Evolutionary conservation across 2,797 vertebrate genomes (phyloP), one percentile per base, ranked within the genome.

Genomic region (Xiphorhynchus erythropygius): DNA sequence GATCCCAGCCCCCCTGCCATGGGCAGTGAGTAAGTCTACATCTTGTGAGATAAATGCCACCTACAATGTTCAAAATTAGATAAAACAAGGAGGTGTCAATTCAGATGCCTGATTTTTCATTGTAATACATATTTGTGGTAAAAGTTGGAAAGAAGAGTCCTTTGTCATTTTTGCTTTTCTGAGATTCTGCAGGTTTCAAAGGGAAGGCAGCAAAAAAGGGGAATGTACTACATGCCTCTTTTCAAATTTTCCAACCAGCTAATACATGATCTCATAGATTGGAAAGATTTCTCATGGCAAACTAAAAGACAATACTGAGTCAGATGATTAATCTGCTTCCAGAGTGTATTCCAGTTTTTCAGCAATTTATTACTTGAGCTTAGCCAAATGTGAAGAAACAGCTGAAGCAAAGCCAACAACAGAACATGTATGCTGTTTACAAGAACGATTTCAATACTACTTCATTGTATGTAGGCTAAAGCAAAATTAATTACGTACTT

Each of bases 261-360:
- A 96, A 96, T 91, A 80, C 87, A 96, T 97, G 94, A 96, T 87
- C 93, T 96, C 96, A 97, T 87, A 93, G 93, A 96, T 89, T 96
- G 96, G 96, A 96, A 93, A 93, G 94, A 93, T 94, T 95, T 81
- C 89, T 90, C 14, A 15, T 75, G 56, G 94, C 93, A 94, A 93
- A 84, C 73, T 94, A 53, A 62, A 90, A 77, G 87, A 95, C 93
- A 96, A 95, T 94, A 95, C 68, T 91, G 83, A 94, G 82, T 95
- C 89, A 96, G 88, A 92, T 94, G 90, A 97, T 95, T 96, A 93
- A 96, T 95, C 94, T 95, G 74, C 84, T 96, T 94, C 87, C 89
- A 94, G 63, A 92, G 24, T 1, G 17, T 83, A 79, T 86, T 92
- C 76, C 92, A 96, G 88, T 77, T 96, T 94, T 89, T 93, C 73